Conservation (phyloP, 2,888 invertebrate genomes). For the Tryphoninae sp. region DNA sequence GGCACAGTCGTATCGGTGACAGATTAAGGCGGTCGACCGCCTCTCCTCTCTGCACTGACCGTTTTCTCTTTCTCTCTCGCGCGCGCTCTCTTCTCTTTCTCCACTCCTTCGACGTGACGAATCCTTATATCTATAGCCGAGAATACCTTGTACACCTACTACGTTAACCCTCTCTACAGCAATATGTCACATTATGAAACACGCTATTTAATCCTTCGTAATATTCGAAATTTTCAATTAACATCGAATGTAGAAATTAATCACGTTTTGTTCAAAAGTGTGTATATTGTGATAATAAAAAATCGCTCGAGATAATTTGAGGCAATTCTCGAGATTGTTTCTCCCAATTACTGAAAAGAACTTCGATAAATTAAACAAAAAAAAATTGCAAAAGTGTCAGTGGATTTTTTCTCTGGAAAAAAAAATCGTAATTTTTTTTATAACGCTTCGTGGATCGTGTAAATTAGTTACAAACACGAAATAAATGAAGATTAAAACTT, state of each 20-base stretch:
- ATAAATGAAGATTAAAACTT: background rate
- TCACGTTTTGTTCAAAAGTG: background rate
- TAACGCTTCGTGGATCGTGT: no score
- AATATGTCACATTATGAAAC: slow-evolving; percentile 50
- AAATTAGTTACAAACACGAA: background rate
- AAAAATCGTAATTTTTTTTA: no score
- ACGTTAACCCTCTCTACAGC: slow-evolving; percentile 28
- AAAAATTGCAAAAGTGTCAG: no score
- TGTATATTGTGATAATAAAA: no score
- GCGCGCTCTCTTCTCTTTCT: slow-evolving; percentile 4
- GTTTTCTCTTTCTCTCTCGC: slow-evolving; percentile 43
- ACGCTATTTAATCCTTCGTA: slow-evolving; percentile 30
- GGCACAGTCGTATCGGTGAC: slow-evolving; percentile 73
- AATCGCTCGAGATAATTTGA: no score
- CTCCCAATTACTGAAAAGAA: no score
- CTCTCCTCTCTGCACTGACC: slow-evolving; percentile 55
- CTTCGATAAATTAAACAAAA: no score
- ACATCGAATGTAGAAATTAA: no score
- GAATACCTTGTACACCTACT: slow-evolving; percentile 52
- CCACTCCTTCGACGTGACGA: slow-evolving; percentile 1
- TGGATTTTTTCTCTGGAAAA: no score
- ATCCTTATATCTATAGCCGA: slow-evolving; percentile 19
- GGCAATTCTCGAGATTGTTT: no score
- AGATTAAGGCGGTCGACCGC: slow-evolving; percentile 74
- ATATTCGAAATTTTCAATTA: background rate